These are phyloP conservation scores for Flabesymbios commensalis DNA, from an alignment of 2,888 invertebrate genomes.

Conservation along the genomic window DNA sequence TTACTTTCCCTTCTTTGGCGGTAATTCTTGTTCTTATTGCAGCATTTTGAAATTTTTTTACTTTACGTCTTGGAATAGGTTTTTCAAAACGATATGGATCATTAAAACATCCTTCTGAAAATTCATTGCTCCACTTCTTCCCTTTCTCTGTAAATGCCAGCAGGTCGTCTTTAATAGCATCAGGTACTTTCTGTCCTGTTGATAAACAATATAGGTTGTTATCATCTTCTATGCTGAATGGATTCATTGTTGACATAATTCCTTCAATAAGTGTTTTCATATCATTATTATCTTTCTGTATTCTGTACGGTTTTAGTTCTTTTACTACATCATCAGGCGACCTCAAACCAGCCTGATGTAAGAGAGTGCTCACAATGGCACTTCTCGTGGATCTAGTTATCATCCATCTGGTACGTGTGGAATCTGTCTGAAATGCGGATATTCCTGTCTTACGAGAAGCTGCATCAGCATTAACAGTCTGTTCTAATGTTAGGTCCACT, in stretches of 20 bases:
- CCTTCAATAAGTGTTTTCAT: constrained; percentile 16
- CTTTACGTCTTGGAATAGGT: constrained; percentile 21
- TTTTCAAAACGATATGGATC: constrained; percentile 22
- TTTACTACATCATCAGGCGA: constrained; percentile 6
- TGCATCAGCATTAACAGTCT: constrained; percentile 25
- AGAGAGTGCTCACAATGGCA: constrained; percentile 9
- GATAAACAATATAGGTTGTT: constrained; percentile 8
- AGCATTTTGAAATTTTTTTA: constrained; percentile 17
- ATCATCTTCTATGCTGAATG: constrained; percentile 6
- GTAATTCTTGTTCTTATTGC: neutral
- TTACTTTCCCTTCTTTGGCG: constrained; percentile 1
- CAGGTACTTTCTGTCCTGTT: constrained; percentile 5
- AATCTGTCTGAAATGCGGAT: constrained; percentile 13
- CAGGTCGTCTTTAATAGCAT: constrained; percentile 9
- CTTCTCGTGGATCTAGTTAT: neutral
- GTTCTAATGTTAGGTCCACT: constrained; percentile 25
- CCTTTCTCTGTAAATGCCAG: constrained; percentile 7
- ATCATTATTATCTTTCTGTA: constrained; percentile 17
- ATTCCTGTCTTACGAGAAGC: constrained; percentile 26
- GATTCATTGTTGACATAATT: constrained; percentile 17
- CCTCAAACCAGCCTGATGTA: constrained; percentile 13
- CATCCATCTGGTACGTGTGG: constrained; percentile 11
- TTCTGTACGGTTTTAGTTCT: constrained; percentile 4
- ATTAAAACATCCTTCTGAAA: constrained; percentile 16
- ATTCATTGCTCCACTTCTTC: constrained; percentile 19